Conservation (phyloP, 2,888 invertebrate genomes). For the Sturmia bella region DNA sequence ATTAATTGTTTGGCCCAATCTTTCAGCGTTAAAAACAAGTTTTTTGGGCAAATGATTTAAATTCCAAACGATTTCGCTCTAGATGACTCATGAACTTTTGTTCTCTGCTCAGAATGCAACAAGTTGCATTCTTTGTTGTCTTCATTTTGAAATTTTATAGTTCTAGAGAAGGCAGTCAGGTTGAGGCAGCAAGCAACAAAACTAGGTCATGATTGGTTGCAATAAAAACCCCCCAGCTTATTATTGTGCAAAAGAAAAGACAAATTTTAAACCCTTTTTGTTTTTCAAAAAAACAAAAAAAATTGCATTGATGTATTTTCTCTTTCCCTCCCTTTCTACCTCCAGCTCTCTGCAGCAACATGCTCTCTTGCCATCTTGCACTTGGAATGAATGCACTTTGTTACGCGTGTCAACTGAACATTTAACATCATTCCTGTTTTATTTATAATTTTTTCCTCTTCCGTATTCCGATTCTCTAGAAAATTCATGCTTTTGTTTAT, state of each 20-base stretch:
- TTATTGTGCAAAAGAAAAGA: neutral
- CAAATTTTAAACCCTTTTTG: constrained; percentile 25
- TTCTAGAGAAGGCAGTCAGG: constrained; percentile 14
- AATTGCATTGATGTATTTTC: constrained; percentile 31
- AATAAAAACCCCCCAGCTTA: constrained; percentile 37
- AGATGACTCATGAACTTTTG: constrained; percentile 37
- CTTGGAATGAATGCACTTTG: constrained; percentile 36
- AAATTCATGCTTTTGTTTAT: constrained; percentile 49
- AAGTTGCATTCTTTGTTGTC: constrained; percentile 17
- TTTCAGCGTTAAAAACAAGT: too few relatives aligned
- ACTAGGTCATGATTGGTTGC: constrained; percentile 64
- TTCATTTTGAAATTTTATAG: constrained; percentile 4
- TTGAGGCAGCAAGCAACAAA: constrained; percentile 3
- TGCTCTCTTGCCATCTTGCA: neutral
- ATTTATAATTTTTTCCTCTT: neutral
- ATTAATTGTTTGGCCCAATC: too few relatives aligned
- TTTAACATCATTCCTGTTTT: neutral
- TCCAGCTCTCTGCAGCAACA: neutral
- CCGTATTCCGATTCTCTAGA: constrained; percentile 14
- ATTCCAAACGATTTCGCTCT: neutral
- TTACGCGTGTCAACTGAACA: constrained; percentile 57
- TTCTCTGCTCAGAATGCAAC: constrained; percentile 20
- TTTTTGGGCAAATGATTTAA: too few relatives aligned
- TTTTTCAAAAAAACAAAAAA: neutral
- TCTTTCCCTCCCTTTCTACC: neutral